phyloP scores from a whole-genome alignment of 1,140 invertebrate genomes.

The Physella acuta region DNA sequence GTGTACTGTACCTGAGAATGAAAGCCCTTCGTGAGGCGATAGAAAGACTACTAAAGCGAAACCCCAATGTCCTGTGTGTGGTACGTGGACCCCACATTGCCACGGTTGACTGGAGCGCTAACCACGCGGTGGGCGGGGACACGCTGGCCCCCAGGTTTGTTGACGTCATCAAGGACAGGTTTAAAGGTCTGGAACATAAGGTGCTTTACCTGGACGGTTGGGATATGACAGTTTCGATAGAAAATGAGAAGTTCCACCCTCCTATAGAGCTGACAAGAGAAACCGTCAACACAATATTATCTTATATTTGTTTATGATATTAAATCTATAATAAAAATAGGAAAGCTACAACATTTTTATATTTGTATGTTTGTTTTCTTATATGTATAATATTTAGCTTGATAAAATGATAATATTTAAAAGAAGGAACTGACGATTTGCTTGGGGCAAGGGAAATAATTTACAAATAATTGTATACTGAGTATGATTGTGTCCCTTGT shows the following conservation, averaged over 20 bases:
- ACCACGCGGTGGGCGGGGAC: constrained; percentile 11
- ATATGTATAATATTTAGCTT: no score
- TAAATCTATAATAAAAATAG: no score
- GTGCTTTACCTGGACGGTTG: constrained; percentile 15
- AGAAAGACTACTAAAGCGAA: neutral
- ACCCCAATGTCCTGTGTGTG: neutral
- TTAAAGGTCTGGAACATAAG: neutral
- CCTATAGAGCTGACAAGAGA: no score
- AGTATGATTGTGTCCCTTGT: no score
- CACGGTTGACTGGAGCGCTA: neutral
- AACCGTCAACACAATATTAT: no score
- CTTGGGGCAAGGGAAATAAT: no score
- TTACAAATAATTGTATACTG: no score
- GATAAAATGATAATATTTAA: no score
- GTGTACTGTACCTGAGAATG: neutral
- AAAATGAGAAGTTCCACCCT: constrained; percentile 10
- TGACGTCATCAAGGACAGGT: neutral
- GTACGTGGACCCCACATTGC: constrained; percentile 14
- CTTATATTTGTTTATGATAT: no score
- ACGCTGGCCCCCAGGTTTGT: neutral
- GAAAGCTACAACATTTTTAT: no score
- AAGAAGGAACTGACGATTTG: no score
- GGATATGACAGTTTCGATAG: constrained; percentile 15
- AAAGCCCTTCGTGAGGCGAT: neutral
- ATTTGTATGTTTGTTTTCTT: no score